Evolutionary conservation across 1,140 invertebrate genomes (phyloP), one percentile per base, ranked within the genome.

Genomic region (Cherax destructor): DNA sequence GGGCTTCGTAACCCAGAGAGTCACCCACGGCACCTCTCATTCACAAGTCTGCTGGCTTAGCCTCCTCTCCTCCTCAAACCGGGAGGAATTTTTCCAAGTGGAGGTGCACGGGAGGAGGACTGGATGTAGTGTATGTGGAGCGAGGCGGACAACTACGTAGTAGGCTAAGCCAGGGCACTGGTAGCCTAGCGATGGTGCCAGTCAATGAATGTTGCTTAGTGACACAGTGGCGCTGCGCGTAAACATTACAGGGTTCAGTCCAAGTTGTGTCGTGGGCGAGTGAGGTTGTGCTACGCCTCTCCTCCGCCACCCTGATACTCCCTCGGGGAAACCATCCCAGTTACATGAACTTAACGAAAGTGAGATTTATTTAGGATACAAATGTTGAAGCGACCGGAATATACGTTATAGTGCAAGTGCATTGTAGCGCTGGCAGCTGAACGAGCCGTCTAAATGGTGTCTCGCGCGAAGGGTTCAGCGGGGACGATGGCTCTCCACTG

Each of bases 401-500:
- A 74, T 41, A 72, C 74, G 24, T 47, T 59, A 59, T 78, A 59
- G 52, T 61, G n/a, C 77, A 30, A 49, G 77, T 56, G 56, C 56
- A 30, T 81, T 49, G 11, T 49, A 52, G 24, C 50, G 41, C 7
- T 72, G 24, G 87, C 41, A 50, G 56, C 61, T 74, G 79, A 56
- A 50, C 65, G 65, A 52, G 41, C 24, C 56, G 41, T 47, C 81
- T 87, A 84, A 56, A 93, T 93, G 92, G 92, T 93, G 83, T 93
- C 92, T 21, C 91, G 91, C 21, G 91, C 81, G 1, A 89, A 90
- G 74, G 78, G 88, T 50, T 72, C 92, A 59, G 65, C 77, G 78
- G 83, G 87, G 78, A 93, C 92, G 49, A 93, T 93, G 92, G 91
- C 91, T 10, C 84, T 91, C 16, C 91, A 91, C 79, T 92, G 91